phyloP scores from a whole-genome alignment of 2,113 vertebrate genomes.

The Thamnaconus septentrionalis region DNA sequence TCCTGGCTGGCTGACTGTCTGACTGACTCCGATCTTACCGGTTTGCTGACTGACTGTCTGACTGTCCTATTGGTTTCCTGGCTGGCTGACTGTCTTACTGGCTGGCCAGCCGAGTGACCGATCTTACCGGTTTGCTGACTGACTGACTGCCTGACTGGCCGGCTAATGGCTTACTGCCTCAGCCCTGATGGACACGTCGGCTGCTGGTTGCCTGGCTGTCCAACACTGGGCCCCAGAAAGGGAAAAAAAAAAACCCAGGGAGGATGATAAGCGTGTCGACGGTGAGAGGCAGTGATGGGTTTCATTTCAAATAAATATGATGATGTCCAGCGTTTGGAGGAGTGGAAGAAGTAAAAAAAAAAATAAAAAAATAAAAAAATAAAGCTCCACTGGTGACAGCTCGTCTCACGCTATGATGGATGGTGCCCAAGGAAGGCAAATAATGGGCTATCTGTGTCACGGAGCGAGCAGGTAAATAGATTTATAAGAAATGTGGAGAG shows the following conservation, averaged over 20 bases:
- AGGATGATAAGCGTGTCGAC: constrained; percentile 23
- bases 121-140: too few relatives aligned
- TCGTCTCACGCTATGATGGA: too few relatives aligned
- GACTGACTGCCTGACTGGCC: constrained; percentile 13
- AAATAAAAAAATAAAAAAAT: neutral
- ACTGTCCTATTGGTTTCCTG: too few relatives aligned
- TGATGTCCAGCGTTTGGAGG: constrained; percentile 35
- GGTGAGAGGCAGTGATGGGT: constrained; percentile 33
- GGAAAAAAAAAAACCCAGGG: constrained; percentile 27
- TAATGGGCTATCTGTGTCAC: too few relatives aligned
- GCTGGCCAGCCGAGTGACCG: too few relatives aligned
- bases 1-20: too few relatives aligned
- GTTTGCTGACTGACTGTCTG: too few relatives aligned
- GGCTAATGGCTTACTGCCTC: constrained; percentile 59
- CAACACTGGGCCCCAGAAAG: constrained; percentile 24
- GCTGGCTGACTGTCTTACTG: too few relatives aligned
- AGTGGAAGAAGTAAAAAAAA: constrained; percentile 10
- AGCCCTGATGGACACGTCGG: constrained; percentile 50
- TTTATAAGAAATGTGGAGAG: too few relatives aligned
- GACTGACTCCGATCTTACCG: neutral
- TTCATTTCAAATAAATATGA: constrained; percentile 35
- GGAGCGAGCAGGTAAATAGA: too few relatives aligned
- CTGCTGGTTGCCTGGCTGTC: constrained; percentile 42
- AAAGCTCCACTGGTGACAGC: neutral
- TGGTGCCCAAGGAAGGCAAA: too few relatives aligned